A percentile compares a stretch with the other conserved stretches of the same genome.
Conservation (phyloP, 2,113 vertebrate genomes). For the Chunga burmeisteri region DNA sequence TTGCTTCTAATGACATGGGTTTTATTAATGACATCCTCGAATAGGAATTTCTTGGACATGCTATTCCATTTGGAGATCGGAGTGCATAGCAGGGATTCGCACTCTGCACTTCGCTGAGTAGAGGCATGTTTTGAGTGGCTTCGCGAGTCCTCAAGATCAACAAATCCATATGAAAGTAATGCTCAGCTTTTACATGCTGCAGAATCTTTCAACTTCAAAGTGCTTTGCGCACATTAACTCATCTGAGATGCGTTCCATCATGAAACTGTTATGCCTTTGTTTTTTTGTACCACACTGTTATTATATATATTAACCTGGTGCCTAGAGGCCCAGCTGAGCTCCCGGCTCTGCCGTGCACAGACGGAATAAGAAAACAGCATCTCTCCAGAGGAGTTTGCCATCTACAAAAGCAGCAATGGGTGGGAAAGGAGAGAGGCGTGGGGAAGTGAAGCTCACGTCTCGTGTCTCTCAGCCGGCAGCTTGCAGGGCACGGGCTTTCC, state of each 20-base stretch:
- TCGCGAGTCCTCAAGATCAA: neutral
- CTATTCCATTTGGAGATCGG: neutral
- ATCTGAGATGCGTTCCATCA: constrained; percentile 15
- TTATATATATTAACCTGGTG: constrained; percentile 36
- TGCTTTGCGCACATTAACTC: constrained; percentile 34
- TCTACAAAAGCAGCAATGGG: neutral
- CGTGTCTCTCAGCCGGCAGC: neutral
- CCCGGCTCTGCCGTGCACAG: neutral
- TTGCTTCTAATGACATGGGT: neutral
- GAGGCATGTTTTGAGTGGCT: neutral
- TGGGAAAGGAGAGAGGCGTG: neutral
- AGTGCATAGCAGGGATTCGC: neutral
- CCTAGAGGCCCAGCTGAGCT: constrained; percentile 25
- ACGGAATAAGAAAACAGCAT: neutral
- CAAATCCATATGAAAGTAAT: constrained; percentile 36
- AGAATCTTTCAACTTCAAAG: constrained; percentile 45
- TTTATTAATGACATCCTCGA: constrained; percentile 8
- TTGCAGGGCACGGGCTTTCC: neutral
- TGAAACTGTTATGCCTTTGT: constrained; percentile 48
- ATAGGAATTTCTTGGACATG: constrained; percentile 35
- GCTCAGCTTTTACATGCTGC: constrained; percentile 2
- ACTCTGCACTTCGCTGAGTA: neutral
- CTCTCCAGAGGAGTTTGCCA: neutral
- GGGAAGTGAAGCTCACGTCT: neutral
- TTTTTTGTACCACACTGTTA: constrained; percentile 1